Evolutionary conservation across 1,140 invertebrate species (phyloP).

Genomic region (Cotesia chilonis): DNA sequence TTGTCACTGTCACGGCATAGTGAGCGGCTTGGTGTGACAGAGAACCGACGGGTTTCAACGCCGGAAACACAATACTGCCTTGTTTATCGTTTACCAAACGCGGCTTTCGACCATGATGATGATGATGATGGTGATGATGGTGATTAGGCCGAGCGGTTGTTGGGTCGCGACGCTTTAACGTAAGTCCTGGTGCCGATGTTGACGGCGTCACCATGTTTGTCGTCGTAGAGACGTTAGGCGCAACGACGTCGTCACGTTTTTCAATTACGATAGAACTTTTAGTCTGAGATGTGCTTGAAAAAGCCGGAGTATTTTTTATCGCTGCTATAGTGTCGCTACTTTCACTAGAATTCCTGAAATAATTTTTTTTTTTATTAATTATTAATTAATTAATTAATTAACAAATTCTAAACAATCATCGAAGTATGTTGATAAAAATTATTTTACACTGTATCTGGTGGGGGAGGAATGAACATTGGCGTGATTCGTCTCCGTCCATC

Average conservation of each 20-base stretch:
- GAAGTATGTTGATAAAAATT: not conserved
- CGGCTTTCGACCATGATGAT: slow-evolving; percentile 48
- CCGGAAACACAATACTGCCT: slow-evolving; percentile 50
- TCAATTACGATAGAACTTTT: slow-evolving; percentile 87
- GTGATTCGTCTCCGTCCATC: slow-evolving; percentile 95
- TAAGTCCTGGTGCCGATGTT: slow-evolving; percentile 45
- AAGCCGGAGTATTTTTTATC: slow-evolving; percentile 60
- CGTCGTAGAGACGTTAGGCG: slow-evolving; percentile 72
- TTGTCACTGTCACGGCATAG: slow-evolving; percentile 58
- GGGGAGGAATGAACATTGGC: slow-evolving; percentile 89
- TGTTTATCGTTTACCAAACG: slow-evolving; percentile 51
- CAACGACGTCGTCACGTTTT: slow-evolving; percentile 76
- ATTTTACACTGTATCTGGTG: slow-evolving; percentile 69
- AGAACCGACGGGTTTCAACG: slow-evolving; percentile 53
- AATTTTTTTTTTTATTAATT: not conserved
- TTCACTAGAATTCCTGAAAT: slow-evolving; percentile 67
- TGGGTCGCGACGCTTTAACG: slow-evolving; percentile 58
- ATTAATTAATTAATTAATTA: not conserved
- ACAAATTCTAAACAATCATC: not conserved
- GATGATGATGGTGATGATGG: slow-evolving; percentile 39
- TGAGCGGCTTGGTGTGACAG: slow-evolving; percentile 60
- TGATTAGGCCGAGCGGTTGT: slow-evolving; percentile 46
- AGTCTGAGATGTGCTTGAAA: slow-evolving; percentile 79
- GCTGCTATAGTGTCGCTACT: slow-evolving; percentile 46
- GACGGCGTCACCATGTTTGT: slow-evolving; percentile 52